Evolutionary conservation across 2,113 vertebrate species (phyloP).

Genomic region (Hemibagrus wyckioides): DNA sequence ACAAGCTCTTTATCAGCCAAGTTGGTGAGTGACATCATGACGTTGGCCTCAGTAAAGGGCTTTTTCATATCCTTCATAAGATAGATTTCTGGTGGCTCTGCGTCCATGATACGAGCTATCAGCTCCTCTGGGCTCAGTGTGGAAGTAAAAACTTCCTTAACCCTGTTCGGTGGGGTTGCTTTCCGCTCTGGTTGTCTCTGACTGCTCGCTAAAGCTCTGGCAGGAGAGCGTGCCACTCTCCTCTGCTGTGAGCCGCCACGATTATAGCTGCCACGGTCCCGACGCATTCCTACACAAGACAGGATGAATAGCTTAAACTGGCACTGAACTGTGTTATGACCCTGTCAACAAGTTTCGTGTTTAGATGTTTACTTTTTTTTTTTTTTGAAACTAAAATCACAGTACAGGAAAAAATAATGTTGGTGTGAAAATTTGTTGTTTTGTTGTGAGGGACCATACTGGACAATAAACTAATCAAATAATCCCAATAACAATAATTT

Average conservation of each 20-base stretch:
- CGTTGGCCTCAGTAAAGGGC: slow-evolving; percentile 88
- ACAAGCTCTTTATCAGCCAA: slow-evolving; percentile 95
- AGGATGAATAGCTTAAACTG: not conserved
- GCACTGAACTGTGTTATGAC: not conserved
- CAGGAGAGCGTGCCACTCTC: slow-evolving; percentile 72
- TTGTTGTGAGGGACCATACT: not conserved
- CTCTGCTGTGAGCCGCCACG: slow-evolving; percentile 63
- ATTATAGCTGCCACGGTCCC: slow-evolving; percentile 66
- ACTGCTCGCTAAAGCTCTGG: slow-evolving; percentile 58
- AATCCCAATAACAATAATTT: not conserved
- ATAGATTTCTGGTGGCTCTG: slow-evolving; percentile 88
- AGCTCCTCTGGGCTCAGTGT: slow-evolving; percentile 84
- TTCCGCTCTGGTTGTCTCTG: slow-evolving; percentile 32
- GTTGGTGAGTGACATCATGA: slow-evolving; percentile 97
- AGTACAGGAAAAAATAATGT: not conserved
- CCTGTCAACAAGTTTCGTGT: not conserved
- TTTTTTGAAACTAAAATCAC: no score
- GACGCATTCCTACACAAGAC: slow-evolving; percentile 66
- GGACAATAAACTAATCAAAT: not conserved
- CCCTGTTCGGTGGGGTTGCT: not conserved
- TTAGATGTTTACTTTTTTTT: not conserved
- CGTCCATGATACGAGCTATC: slow-evolving; percentile 84
- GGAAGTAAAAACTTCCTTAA: slow-evolving; percentile 20
- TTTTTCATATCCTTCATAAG: slow-evolving; percentile 82
- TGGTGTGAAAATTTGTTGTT: not conserved